Base-by-base conservation (phyloP, 2,888 invertebrate species). In the Psylliodes chrysocephalus region DNA sequence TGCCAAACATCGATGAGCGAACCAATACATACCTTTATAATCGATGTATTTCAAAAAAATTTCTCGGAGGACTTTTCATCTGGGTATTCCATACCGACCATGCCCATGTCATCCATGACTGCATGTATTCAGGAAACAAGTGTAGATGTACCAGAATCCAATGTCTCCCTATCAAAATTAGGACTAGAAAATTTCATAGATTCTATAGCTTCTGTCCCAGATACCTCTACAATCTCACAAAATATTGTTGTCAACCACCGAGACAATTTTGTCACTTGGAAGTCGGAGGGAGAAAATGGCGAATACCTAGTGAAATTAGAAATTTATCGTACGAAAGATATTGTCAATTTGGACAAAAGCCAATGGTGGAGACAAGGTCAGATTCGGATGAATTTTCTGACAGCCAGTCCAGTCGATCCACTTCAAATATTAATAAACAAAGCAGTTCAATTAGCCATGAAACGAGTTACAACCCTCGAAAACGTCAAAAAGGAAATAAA, bases 331-430 rank as follows among this genome's bases (percentile, higher is more conserved):
- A 38, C 40, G 2, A 47, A 47, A 7, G 57, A 57, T 57, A 57
- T 57, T 47, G 59, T 25, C 8, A 49, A 46, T 5, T 12, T 59
- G 5, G 49, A 49, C 46, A 59, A 59, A 8, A 17, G 19, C 17
- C 59, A 63, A 52, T 63, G 64, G 64, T 61, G 61, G 56, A 52
- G 44, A 22, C 17, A 44, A 14, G 51, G 51, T 25, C 38, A 56
- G n/a, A n/a, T 44, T 0, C 1, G 56, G 40, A 60, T 51, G 42
- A 55, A 49, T 1, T 64, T 60, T 60, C 30, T 64, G 22, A 64
- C 60, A 0, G 6, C n/a, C 44, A 56, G 52, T 25, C 12, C 14
- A 6, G 52, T 61, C 22, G 61, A 65, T 18, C 61, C 61, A 1
- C 52, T 65, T 8, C 57, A 61, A 8, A 33, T 62, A 0, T 17